phyloP scores from a whole-genome alignment of 2,888 invertebrate species.

The Pachydiplax longipennis region DNA sequence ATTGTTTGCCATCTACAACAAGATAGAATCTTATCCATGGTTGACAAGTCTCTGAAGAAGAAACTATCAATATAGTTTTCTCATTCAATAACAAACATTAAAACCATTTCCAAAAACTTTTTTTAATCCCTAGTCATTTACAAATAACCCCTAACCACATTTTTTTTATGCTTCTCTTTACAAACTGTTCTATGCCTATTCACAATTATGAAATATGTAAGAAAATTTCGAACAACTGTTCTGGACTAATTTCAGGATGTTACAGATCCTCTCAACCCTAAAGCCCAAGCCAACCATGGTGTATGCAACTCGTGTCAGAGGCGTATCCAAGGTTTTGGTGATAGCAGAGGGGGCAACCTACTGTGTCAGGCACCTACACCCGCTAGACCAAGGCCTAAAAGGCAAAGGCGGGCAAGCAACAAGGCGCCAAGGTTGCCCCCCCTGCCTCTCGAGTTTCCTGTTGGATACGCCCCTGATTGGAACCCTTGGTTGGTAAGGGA shows the following conservation, averaged over 20 bases:
- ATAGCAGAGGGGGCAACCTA: slow-evolving; percentile 50
- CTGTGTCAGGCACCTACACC: slow-evolving; percentile 39
- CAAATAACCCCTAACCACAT: too few species aligned
- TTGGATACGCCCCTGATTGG: slow-evolving; percentile 74
- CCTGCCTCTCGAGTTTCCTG: slow-evolving; percentile 67
- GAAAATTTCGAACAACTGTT: slow-evolving; percentile 17
- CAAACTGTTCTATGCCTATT: not conserved
- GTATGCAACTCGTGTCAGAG: slow-evolving; percentile 55
- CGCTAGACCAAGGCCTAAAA: slow-evolving; percentile 49
- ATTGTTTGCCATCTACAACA: too few species aligned
- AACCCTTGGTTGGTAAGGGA: slow-evolving; percentile 72
- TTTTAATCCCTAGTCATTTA: too few species aligned
- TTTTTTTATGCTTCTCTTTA: too few species aligned
- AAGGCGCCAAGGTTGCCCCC: slow-evolving; percentile 59
- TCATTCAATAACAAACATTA: too few species aligned
- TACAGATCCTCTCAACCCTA: slow-evolving; percentile 45
- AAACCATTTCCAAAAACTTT: too few species aligned
- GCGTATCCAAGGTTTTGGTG: slow-evolving; percentile 60
- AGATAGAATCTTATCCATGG: too few species aligned
- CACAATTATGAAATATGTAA: not conserved
- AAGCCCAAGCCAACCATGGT: slow-evolving; percentile 50
- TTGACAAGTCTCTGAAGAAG: too few species aligned
- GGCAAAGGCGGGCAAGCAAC: slow-evolving; percentile 48
- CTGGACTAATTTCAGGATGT: slow-evolving; percentile 44
- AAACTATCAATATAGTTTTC: too few species aligned